Conservation (phyloP, 30 jellyfish, hydroid and myxozoan species). For the Catostylus mosaicus region DNA sequence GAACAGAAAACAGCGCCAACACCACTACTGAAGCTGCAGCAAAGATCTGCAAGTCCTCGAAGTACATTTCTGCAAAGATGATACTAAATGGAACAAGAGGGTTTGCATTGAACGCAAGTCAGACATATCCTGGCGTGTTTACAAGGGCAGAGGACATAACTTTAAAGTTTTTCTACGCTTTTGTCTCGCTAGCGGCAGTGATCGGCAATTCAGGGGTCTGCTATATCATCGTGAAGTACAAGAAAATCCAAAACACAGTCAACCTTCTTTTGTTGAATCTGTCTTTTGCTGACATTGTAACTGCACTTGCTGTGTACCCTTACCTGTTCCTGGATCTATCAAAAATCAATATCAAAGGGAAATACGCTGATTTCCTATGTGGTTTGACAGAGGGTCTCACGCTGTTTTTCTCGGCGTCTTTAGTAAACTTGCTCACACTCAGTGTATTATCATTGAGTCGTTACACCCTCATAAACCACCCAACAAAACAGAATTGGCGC, state of each 20-base stretch:
- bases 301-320: constrained; percentile 81
- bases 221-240: constrained; percentile 61
- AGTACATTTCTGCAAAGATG: background rate
- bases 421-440: constrained; percentile 83
- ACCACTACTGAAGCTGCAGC: too few species aligned
- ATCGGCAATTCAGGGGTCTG: constrained; percentile 78
- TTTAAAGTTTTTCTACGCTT: constrained; percentile 47
- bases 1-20: too few species aligned
- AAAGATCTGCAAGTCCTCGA: too few species aligned
- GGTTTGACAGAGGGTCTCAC: constrained; percentile 89
- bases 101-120: background rate
- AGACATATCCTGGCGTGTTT: constrained; percentile 16
- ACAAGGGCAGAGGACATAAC: constrained; percentile 51
- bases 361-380: constrained; percentile 77
- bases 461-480: constrained; percentile 87
- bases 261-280: constrained; percentile 74
- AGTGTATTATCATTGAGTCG: constrained; percentile 87
- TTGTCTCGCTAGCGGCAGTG: constrained; percentile 50
- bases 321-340: constrained; percentile 62
- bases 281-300: constrained; percentile 81
- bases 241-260: constrained; percentile 75
- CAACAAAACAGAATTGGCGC: constrained; percentile 84
- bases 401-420: constrained; percentile 77
- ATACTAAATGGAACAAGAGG: background rate
- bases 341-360: constrained; percentile 53